A percentile compares a stretch with the other conserved stretches of the same genome.
Conservation (phyloP, 2,888 invertebrate genomes). For the Sinelater perroti region DNA sequence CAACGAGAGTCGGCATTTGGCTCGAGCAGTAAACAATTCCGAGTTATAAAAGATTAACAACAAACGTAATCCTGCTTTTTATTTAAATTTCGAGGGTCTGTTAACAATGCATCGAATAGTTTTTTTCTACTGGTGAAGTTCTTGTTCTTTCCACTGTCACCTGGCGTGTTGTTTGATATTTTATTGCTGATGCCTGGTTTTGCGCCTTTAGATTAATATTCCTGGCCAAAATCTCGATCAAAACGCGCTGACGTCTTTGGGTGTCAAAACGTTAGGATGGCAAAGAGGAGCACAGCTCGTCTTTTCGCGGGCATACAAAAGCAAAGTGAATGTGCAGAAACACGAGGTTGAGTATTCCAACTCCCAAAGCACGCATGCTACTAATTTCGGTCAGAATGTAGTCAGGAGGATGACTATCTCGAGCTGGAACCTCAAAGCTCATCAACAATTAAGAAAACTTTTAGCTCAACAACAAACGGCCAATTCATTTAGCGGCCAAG, state of each 20-base stretch:
- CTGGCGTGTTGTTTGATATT: conserved; percentile 5
- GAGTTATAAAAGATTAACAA: conserved; percentile 13
- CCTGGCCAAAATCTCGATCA: conserved; percentile 37
- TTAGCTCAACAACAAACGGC: neutral
- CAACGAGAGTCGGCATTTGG: conserved; percentile 14
- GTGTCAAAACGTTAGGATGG: conserved; percentile 51
- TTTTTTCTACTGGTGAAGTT: neutral
- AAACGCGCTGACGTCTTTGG: conserved; percentile 47
- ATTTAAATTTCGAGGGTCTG: neutral
- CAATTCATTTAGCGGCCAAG: neutral
- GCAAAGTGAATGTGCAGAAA: conserved; percentile 48
- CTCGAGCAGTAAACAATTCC: conserved; percentile 23
- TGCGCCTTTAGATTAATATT: conserved; percentile 38
- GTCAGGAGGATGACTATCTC: neutral
- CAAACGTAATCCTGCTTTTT: conserved; percentile 1
- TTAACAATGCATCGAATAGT: neutral
- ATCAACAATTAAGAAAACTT: neutral
- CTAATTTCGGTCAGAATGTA: neutral
- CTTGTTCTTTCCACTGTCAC: neutral
- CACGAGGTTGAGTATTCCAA: conserved; percentile 23
- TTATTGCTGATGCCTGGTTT: neutral
- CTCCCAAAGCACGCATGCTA: neutral
- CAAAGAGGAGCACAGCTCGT: conserved; percentile 40
- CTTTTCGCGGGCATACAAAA: conserved; percentile 53
- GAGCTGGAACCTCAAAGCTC: neutral